Evolutionary conservation across 2,888 invertebrate genomes (phyloP).

Genomic region (Falcaria lacertinaria): DNA sequence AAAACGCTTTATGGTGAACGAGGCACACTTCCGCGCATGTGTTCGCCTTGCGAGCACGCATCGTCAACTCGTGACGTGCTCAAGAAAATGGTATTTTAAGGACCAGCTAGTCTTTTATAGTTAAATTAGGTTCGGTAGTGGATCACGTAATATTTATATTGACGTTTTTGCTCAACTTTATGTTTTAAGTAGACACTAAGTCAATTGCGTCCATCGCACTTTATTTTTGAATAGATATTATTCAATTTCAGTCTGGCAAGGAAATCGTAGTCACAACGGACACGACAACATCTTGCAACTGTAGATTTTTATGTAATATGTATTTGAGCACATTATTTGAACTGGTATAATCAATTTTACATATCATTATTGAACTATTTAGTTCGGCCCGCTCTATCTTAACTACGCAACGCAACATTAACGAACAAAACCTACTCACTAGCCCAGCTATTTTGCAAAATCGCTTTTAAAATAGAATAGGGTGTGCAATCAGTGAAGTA

Average conservation of each 20-base stretch:
- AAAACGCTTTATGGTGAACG: slow-evolving; percentile 35
- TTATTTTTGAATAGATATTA: no score
- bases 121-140: neutral
- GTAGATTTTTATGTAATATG: no score
- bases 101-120: neutral
- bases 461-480: slow-evolving; percentile 16
- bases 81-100: slow-evolving; percentile 32
- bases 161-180: no score
- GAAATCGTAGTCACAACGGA: no score
- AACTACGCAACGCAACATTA: neutral
- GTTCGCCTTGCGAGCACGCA: slow-evolving; percentile 51
- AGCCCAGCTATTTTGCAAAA: slow-evolving; percentile 9
- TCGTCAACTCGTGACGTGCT: slow-evolving; percentile 44
- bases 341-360: no score
- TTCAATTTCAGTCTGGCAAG: no score
- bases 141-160: no score
- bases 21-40: slow-evolving; percentile 69
- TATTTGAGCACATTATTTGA: no score
- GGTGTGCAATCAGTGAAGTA: slow-evolving; percentile 14
- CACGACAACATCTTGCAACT: no score
- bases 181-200: no score
- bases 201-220: no score
- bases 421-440: slow-evolving; percentile 12
- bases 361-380: no score
- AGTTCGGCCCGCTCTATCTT: neutral